Percentiles rank a stretch among this genome's conserved stretches.
Evolutionary conservation across 1,140 invertebrate genomes (phyloP).

Genomic region (Mesaphorura yosii): DNA sequence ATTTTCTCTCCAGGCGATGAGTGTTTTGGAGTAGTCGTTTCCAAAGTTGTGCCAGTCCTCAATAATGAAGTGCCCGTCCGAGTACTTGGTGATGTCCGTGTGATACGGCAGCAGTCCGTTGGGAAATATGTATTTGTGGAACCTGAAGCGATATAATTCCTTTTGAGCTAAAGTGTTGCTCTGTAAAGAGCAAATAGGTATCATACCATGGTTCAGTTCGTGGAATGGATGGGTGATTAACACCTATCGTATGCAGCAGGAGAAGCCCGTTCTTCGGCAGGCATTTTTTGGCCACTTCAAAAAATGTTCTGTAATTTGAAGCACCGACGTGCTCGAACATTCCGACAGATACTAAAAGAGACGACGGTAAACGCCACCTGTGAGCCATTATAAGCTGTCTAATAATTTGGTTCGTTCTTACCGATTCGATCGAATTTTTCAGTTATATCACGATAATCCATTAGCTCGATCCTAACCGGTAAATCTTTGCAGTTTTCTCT

Average conservation of each 20-base stretch:
- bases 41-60: constrained; percentile 23
- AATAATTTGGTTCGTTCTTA: no score
- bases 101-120: constrained; percentile 19
- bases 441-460: constrained; percentile 17
- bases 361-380: no score
- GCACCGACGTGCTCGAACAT: constrained; percentile 24
- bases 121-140: constrained; percentile 17
- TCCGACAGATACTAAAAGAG: constrained; percentile 19
- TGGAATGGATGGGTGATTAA: constrained; percentile 1
- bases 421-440: constrained; percentile 24
- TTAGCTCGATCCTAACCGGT: constrained; percentile 1
- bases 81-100: constrained; percentile 6
- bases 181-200: no score
- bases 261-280: constrained; percentile 13
- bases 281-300: constrained; percentile 11
- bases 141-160: neutral
- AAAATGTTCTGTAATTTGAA: constrained; percentile 11
- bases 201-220: constrained; percentile 5
- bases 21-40: constrained; percentile 10
- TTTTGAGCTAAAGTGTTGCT: neutral
- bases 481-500: neutral
- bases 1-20: constrained; percentile 13
- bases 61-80: constrained; percentile 16
- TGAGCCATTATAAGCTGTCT: no score
- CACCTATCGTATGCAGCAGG: constrained; percentile 19